Percentiles rank a stretch among this genome's conserved stretches.
Conservation (phyloP, 2,113 vertebrate genomes). For the Stegastes partitus region DNA sequence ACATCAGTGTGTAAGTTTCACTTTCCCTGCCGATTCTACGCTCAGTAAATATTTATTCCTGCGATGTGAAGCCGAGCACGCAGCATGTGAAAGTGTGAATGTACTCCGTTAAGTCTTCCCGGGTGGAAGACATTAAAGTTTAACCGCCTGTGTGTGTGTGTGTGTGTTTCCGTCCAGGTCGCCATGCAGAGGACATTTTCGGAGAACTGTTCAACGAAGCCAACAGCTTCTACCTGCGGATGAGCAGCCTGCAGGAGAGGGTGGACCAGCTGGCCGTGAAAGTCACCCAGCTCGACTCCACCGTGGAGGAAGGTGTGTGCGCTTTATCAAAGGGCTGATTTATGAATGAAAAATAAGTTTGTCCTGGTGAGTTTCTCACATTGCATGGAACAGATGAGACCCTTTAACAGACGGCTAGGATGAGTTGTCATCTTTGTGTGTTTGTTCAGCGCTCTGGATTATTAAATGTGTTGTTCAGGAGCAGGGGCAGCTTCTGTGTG, state of each 20-base stretch:
- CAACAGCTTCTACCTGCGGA: slow-evolving; percentile 94
- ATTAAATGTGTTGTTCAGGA: background rate
- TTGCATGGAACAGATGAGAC: no score
- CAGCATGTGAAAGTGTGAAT: slow-evolving; percentile 9
- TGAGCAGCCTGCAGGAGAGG: slow-evolving; percentile 94
- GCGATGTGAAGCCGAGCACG: slow-evolving; percentile 1
- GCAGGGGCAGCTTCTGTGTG: background rate
- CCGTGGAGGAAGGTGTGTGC: slow-evolving; percentile 91
- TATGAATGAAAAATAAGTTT: no score
- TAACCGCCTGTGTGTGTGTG: slow-evolving; percentile 13
- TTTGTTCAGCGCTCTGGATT: background rate
- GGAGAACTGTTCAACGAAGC: slow-evolving; percentile 95
- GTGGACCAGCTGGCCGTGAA: slow-evolving; percentile 94
- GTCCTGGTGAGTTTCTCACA: no score
- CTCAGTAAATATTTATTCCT: background rate
- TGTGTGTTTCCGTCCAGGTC: slow-evolving; percentile 79
- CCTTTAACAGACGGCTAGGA: background rate
- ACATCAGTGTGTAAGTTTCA: background rate
- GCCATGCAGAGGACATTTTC: slow-evolving; percentile 94
- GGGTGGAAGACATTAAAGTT: background rate
- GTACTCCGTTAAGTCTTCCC: background rate
- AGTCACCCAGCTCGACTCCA: slow-evolving; percentile 94
- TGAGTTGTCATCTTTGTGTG: no score
- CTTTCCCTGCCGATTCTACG: background rate
- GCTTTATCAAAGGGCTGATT: no score